Evolutionary conservation across 2,888 invertebrate genomes (phyloP), one percentile per base, ranked within the genome.

Genomic region (Xylota sylvarum): DNA sequence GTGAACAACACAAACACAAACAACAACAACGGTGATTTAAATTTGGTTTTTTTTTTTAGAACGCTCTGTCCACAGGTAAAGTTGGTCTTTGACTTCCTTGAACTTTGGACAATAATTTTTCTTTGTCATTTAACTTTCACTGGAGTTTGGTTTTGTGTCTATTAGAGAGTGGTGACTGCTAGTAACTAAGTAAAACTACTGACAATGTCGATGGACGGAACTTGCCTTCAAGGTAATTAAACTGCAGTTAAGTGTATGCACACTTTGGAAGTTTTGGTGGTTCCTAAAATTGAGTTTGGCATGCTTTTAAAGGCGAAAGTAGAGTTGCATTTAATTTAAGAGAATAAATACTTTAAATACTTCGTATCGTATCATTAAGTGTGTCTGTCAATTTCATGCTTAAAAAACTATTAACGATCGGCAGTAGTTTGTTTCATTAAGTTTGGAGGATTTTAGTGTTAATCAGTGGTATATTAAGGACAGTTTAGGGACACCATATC

Each of bases 71-170:
- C 30, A 7, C 14, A 64, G 55, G 55, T 65, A 56, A 56, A 67
- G 76, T 76, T 76, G 35, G 46, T 76, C 46, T 76, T 58, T 76
- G 65, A 58, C 48, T 48, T 58, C 9, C 30, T 32, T 32, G 62
- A 74, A 60, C 37, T 78, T 78, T 62, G 10, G 52, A 32, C 69
- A 62, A 52, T 69, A 60, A 78, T 69, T 78, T 78, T 78, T 78
- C 69, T 62, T 69, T 78, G 77, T 78, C 69, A 78, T 69, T 78
- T 52, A 78, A 78, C 69, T 78, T 69, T 62, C 50, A 56, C 30
- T 56, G 70, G 56, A 70, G 56, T 70, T 70, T 69, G 30, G 17
- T 32, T 56, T 69, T 69, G 12, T 56, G 56, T 56, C 70, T 46
- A 70, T 46, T 70, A 46, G 30, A 70, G 14, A 43, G 14, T 27